A percentile compares a stretch with the other conserved stretches of the same genome.
Evolutionary conservation across 1,140 invertebrate species (phyloP).

Genomic region (Triops cancriformis): DNA sequence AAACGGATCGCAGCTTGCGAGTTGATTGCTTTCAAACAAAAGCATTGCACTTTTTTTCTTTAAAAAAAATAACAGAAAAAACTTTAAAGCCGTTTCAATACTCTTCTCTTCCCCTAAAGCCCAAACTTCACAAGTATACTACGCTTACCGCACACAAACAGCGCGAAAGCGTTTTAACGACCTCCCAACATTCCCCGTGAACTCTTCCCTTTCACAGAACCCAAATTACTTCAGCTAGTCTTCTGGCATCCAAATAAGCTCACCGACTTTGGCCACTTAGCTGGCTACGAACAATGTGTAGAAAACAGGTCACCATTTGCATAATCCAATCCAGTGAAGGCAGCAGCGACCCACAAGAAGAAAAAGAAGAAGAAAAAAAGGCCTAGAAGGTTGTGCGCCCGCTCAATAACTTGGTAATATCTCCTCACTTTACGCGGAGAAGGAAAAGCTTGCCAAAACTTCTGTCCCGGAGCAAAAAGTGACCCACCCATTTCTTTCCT

Average conservation of each 20-base stretch:
- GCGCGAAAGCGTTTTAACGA: too few relatives aligned
- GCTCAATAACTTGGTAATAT: neutral
- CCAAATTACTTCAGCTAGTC: too few relatives aligned
- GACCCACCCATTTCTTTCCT: too few relatives aligned
- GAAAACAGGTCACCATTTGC: neutral
- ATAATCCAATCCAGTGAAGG: neutral
- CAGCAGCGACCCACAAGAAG: neutral
- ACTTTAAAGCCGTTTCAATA: neutral
- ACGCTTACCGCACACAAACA: too few relatives aligned
- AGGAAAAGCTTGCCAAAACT: too few relatives aligned
- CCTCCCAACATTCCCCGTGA: too few relatives aligned
- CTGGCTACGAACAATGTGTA: neutral
- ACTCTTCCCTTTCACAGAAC: too few relatives aligned
- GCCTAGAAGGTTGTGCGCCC: neutral
- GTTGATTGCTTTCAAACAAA: neutral
- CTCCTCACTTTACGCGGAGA: neutral
- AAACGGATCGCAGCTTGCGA: neutral
- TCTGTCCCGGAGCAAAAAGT: too few relatives aligned
- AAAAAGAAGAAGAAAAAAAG: too few relatives aligned
- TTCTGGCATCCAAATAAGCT: too few relatives aligned
- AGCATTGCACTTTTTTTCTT: neutral
- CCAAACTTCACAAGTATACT: too few relatives aligned
- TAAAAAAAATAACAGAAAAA: neutral
- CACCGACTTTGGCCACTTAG: too few relatives aligned
- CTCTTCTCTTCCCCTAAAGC: neutral